Evolutionary conservation across 2,113 vertebrate species (phyloP), one percentile per base, ranked within the genome.

Genomic region (Paedocypris sp.): DNA sequence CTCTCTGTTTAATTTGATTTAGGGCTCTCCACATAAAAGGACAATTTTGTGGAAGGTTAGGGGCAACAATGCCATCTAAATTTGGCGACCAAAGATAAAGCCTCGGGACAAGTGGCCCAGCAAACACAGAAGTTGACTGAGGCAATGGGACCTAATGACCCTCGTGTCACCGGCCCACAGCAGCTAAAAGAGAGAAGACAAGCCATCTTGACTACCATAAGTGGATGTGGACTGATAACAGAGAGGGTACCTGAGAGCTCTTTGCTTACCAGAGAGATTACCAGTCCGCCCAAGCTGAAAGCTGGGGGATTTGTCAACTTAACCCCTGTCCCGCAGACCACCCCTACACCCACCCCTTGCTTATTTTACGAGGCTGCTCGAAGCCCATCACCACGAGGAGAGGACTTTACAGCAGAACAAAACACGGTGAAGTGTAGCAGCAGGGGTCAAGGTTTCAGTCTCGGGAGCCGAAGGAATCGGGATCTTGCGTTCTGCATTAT

Each of bases 61-160:
- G 49, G 60, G 20, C 41, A 45, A 57, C 57, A 60, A 63, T 52
- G 32, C 26, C 25, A 15, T 47, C 38, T 47, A 47, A 50, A 42
- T 62, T 25, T 73, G 68, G 75, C 82, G 81, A 79, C 82, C 82
- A 79, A 75, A 78, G 79, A 86, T 80, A 80, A 73, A 57, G 46
- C 63, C 71, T 53, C 75, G 65, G 79, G 76, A 73, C 65, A 75
- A 77, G 76, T 76, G 80, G 68, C 74, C 75, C 72, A 77, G 73
- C 73, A 69, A 76, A 71, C 48, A 32, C 54, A 73, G 74, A 67
- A 78, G 79, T 79, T 75, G 69, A 68, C 78, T 53, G 32, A 78
- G 74, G 76, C 78, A 75, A 75, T 71, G 80, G 41, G 62, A 68
- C 74, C 70, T 85, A 81, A 79, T 81, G 83, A 82, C 51, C 77